Evolutionary conservation across 2,888 invertebrate species (phyloP).

Genomic region (Julus scandinavius): DNA sequence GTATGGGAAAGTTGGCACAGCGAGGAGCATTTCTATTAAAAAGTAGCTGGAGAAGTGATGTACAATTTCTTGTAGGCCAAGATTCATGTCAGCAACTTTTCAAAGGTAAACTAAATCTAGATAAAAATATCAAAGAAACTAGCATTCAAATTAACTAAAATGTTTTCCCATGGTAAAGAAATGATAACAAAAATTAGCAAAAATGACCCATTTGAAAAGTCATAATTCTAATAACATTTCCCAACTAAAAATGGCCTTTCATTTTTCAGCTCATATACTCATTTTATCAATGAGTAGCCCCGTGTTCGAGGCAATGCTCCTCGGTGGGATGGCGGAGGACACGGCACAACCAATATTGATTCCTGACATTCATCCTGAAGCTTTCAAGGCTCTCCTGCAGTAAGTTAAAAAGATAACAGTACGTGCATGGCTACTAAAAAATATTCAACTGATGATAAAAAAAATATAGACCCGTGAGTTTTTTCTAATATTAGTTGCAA

Average conservation of each 20-base stretch:
- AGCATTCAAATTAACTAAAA: no score
- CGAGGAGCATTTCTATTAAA: slow-evolving; percentile 70
- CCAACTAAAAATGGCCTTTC: not conserved
- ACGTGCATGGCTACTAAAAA: no score
- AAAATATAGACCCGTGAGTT: no score
- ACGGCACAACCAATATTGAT: slow-evolving; percentile 78
- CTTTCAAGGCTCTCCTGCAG: slow-evolving; percentile 83
- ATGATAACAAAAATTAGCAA: no score
- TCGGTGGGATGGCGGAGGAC: slow-evolving; percentile 83
- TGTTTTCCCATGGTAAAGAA: no score
- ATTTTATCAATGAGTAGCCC: slow-evolving; percentile 87
- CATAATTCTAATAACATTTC: no score
- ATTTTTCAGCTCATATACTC: slow-evolving; percentile 73
- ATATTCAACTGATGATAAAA: no score
- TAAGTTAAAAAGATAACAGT: slow-evolving; percentile 63
- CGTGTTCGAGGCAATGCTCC: slow-evolving; percentile 90
- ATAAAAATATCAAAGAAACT: no score
- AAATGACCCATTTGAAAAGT: no score
- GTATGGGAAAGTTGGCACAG: slow-evolving; percentile 56
- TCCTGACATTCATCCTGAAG: slow-evolving; percentile 85
- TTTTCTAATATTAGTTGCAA: no score
- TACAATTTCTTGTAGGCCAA: slow-evolving; percentile 82
- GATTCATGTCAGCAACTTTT: slow-evolving; percentile 74
- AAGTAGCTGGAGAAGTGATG: slow-evolving; percentile 85
- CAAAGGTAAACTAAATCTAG: slow-evolving; percentile 61